These are phyloP conservation scores for Coreius guichenoti DNA, from an alignment of 2,797 vertebrate species.

Conservation along the genomic window DNA sequence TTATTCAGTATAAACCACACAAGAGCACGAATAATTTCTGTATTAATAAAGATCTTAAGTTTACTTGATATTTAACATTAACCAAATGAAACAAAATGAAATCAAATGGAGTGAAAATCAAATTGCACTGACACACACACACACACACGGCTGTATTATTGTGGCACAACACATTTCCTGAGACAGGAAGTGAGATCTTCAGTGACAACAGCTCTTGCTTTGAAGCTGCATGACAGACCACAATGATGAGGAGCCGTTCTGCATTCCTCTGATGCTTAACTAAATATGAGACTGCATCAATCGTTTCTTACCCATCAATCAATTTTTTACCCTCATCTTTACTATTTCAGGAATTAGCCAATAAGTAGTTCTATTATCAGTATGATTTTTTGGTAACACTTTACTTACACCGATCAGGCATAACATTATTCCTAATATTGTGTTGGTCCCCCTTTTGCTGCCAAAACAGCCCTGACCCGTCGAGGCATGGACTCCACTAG, in stretches of 20 bases:
- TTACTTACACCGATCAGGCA: too few species aligned
- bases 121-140: too few species aligned
- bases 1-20: neutral
- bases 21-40: neutral
- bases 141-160: neutral
- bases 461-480: too few species aligned
- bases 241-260: neutral
- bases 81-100: neutral
- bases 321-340: neutral
- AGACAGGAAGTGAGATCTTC: conserved; percentile 26
- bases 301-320: too few species aligned
- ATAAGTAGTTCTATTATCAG: neutral
- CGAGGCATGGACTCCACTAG: too few species aligned
- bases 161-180: neutral
- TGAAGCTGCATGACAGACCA: conserved; percentile 10
- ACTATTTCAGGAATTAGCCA: neutral
- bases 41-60: neutral
- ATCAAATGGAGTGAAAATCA: neutral
- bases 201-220: neutral
- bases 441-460: too few species aligned
- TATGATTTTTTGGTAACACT: too few species aligned
- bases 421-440: too few species aligned
- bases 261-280: neutral
- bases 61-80: neutral
- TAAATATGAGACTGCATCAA: neutral